Evolutionary conservation across 2,888 invertebrate species (phyloP).

Genomic region (Pristionchus fissidentatus): DNA sequence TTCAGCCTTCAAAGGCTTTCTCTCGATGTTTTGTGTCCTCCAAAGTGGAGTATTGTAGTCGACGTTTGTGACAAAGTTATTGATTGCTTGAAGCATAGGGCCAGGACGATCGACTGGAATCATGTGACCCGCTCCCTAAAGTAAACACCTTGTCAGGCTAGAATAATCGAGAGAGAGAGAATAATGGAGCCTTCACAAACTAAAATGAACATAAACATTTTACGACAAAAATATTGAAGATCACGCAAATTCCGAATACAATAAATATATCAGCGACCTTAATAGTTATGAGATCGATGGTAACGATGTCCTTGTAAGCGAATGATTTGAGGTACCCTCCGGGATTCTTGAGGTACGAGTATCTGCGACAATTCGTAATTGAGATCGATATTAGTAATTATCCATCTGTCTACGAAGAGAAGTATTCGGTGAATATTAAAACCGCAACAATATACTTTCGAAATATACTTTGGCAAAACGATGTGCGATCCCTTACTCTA

Average conservation of each 20-base stretch:
- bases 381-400: no score
- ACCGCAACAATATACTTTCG: no score
- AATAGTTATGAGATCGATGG: slow-evolving; percentile 63
- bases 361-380: no score
- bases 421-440: no score
- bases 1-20: slow-evolving; percentile 56
- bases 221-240: no score
- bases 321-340: slow-evolving; percentile 61
- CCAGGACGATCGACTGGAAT: slow-evolving; percentile 87
- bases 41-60: slow-evolving; percentile 61
- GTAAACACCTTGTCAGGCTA: no score
- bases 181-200: no score
- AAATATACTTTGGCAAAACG: no score
- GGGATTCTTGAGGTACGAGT: neutral
- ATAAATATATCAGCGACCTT: slow-evolving; percentile 56
- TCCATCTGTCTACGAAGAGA: no score
- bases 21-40: slow-evolving; percentile 47
- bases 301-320: slow-evolving; percentile 48
- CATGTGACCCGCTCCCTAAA: slow-evolving; percentile 84
- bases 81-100: slow-evolving; percentile 84
- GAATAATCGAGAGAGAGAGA: no score
- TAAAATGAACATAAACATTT: no score
- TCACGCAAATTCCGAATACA: no score
- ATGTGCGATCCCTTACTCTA: neutral
- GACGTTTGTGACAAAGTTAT: slow-evolving; percentile 78